phyloP scores from a whole-genome alignment of 1,140 invertebrate species.

The Listronotus oregonensis region DNA sequence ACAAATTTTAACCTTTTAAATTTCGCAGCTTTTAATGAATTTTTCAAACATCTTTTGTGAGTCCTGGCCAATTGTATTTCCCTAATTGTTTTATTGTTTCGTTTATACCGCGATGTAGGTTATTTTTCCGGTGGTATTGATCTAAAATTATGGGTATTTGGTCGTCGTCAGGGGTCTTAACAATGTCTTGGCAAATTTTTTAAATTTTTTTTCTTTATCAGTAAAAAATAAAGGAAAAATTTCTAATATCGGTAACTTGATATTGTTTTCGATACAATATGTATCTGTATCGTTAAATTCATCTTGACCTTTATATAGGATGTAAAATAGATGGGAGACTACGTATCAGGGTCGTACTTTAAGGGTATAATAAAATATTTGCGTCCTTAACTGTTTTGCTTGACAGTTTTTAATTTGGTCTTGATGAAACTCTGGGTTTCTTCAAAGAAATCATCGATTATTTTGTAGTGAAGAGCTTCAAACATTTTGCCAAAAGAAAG shows the following conservation, averaged over 20 bases:
- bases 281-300: too few relatives aligned
- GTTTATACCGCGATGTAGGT: constrained; percentile 23
- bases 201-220: constrained; percentile 20
- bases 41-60: constrained; percentile 20
- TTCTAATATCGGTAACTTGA: too few relatives aligned
- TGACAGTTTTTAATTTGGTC: constrained; percentile 7
- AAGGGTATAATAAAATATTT: constrained; percentile 20
- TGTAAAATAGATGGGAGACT: constrained; percentile 22
- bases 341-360: constrained; percentile 15
- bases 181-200: too few relatives aligned
- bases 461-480: too few relatives aligned
- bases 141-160: too few relatives aligned
- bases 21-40: constrained; percentile 22
- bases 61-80: constrained; percentile 28
- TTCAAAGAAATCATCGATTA: too few relatives aligned
- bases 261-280: too few relatives aligned
- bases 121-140: constrained; percentile 16
- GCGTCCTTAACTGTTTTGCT: constrained; percentile 18
- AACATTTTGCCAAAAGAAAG: too few relatives aligned
- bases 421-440: not conserved
- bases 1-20: constrained; percentile 28
- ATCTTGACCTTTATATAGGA: too few relatives aligned
- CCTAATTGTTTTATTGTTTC: constrained; percentile 21
- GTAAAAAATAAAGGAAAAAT: constrained; percentile 19
- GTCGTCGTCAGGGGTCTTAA: too few relatives aligned